phyloP scores from a whole-genome alignment of 2,113 vertebrate species.

The Boulengeromyrus knoepffleri region DNA sequence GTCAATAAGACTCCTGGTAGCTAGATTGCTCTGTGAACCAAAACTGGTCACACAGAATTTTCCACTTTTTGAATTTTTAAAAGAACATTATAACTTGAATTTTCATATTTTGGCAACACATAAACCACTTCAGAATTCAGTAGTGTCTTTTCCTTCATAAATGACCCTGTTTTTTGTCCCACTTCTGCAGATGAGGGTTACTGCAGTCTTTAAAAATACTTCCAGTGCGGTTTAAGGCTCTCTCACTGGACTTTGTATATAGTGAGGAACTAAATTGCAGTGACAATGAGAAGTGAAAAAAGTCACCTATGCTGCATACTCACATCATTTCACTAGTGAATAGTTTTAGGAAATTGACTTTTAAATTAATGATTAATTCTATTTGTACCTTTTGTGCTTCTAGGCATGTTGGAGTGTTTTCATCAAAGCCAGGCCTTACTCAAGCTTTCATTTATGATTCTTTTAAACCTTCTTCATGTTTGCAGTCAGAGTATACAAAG shows the following conservation, averaged over 20 bases:
- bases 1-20: background rate
- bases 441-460: background rate
- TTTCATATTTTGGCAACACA: conserved; percentile 30
- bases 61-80: background rate
- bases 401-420: background rate
- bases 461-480: background rate
- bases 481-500: background rate
- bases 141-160: background rate
- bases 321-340: background rate
- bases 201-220: background rate
- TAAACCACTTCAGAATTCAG: conserved; percentile 15
- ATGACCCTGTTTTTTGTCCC: background rate
- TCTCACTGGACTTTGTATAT: background rate
- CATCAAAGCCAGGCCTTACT: background rate
- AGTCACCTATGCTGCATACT: background rate
- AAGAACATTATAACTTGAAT: background rate
- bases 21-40: background rate
- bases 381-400: background rate
- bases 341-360: background rate
- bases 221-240: background rate
- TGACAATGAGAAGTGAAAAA: background rate
- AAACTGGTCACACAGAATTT: background rate
- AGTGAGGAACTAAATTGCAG: conserved; percentile 30
- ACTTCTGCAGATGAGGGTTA: background rate
- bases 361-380: background rate